phyloP scores from a whole-genome alignment of 2,888 invertebrate species.

The Calliphora vomitoria region DNA sequence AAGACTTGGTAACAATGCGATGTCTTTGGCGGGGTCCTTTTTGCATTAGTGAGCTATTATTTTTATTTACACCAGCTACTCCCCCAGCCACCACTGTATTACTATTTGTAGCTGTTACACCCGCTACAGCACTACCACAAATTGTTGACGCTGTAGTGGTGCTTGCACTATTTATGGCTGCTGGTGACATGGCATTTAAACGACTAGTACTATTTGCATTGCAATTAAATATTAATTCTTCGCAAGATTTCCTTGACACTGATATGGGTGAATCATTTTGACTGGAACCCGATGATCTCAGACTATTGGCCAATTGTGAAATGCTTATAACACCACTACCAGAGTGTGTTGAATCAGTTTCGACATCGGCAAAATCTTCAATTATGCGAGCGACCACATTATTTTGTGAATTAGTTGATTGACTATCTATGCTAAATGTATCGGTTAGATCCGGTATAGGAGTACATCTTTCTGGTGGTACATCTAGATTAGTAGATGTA shows the following conservation, averaged over 20 bases:
- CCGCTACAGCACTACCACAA: constrained; percentile 43
- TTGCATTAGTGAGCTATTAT: constrained; percentile 56
- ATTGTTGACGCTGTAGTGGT: constrained; percentile 67
- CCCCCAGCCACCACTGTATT: constrained; percentile 55
- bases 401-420: constrained; percentile 83
- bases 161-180: constrained; percentile 71
- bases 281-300: constrained; percentile 58
- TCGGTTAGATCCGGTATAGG: constrained; percentile 57
- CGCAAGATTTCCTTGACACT: constrained; percentile 82
- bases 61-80: constrained; percentile 47
- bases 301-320: constrained; percentile 59
- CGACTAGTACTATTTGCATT: constrained; percentile 60
- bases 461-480: constrained; percentile 73
- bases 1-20: constrained; percentile 84
- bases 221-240: constrained; percentile 85
- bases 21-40: constrained; percentile 75
- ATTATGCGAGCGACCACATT: constrained; percentile 87
- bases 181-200: constrained; percentile 80
- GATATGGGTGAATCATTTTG: constrained; percentile 67
- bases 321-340: constrained; percentile 77
- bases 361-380: constrained; percentile 88
- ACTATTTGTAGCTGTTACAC: constrained; percentile 51
- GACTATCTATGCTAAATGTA: constrained; percentile 71
- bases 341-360: constrained; percentile 85
- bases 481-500: constrained; percentile 53